Percentiles rank a stretch among this genome's conserved stretches.
These are phyloP conservation scores for Amazona guildingii DNA, from an alignment of 2,113 vertebrate species.

Conservation along the genomic window DNA sequence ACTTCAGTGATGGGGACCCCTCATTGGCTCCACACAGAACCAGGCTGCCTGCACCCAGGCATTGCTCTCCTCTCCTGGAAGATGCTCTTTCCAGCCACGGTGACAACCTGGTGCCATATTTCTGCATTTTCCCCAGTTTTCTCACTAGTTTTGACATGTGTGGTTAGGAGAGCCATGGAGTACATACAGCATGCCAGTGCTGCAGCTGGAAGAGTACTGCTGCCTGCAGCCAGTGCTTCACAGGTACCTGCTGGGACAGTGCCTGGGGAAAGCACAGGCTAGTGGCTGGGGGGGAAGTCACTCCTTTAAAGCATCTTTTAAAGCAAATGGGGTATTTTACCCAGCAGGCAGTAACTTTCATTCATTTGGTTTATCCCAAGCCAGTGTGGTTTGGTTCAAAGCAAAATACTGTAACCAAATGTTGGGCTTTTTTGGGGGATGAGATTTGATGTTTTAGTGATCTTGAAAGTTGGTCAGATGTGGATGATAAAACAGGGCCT, in stretches of 20 bases:
- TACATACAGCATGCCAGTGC: background rate
- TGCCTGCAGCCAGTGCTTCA: background rate
- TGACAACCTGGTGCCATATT: background rate
- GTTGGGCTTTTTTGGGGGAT: rapidly evolving
- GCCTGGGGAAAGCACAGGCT: background rate
- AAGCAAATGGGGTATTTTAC: background rate
- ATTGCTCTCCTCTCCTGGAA: background rate
- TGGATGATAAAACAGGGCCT: background rate
- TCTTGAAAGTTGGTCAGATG: background rate
- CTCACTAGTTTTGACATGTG: rapidly evolving
- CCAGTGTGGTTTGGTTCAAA: background rate
- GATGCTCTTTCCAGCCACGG: background rate
- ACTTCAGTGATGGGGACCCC: background rate
- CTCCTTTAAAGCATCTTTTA: background rate
- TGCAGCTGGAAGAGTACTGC: rapidly evolving
- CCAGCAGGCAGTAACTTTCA: background rate
- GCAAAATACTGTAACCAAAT: background rate
- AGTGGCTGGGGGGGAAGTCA: background rate
- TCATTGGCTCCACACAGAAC: background rate
- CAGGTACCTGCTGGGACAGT: background rate
- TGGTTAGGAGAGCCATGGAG: too few species aligned
- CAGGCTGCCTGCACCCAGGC: background rate
- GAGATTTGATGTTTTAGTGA: background rate
- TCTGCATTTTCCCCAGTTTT: background rate
- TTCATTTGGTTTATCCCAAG: background rate